Conservation (phyloP, 1,140 invertebrate species). For the Chrysomallon squamiferum region DNA sequence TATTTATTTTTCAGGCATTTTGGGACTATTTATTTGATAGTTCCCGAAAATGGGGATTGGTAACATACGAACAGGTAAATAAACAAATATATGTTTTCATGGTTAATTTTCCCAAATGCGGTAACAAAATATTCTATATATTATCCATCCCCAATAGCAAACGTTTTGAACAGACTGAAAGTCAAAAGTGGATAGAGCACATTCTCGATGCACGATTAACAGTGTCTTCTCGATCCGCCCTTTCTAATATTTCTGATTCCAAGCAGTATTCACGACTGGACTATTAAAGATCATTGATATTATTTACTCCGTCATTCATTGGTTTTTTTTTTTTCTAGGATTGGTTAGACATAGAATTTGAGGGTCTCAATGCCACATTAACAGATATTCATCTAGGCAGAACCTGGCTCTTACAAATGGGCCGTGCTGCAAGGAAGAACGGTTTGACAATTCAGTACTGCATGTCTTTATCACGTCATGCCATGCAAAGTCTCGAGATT, state of each 20-base stretch:
- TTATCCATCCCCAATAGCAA: too few relatives aligned
- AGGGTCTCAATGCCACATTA: background rate
- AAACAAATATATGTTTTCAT: too few relatives aligned
- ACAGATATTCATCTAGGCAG: background rate
- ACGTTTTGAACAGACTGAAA: too few relatives aligned
- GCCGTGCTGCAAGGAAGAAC: conserved; percentile 23
- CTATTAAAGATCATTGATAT: background rate
- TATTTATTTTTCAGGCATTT: background rate
- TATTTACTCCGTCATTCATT: too few relatives aligned
- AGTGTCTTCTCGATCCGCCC: too few relatives aligned
- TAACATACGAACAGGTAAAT: conserved; percentile 1
- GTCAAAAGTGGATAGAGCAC: too few relatives aligned
- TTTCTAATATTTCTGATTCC: too few relatives aligned
- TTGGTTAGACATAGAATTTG: background rate
- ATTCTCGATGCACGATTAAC: too few relatives aligned
- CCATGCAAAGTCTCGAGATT: conserved; percentile 31
- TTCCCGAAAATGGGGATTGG: background rate
- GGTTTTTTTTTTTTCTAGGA: background rate
- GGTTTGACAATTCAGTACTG: conserved; percentile 46
- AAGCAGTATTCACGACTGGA: too few relatives aligned
- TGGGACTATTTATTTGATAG: background rate
- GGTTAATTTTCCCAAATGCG: too few relatives aligned
- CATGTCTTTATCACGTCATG: conserved; percentile 36
- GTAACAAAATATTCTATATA: too few relatives aligned
- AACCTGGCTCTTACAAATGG: conserved; percentile 19